Base-by-base conservation (phyloP, 2,888 invertebrate species). In the Coelinius sp. region DNA sequence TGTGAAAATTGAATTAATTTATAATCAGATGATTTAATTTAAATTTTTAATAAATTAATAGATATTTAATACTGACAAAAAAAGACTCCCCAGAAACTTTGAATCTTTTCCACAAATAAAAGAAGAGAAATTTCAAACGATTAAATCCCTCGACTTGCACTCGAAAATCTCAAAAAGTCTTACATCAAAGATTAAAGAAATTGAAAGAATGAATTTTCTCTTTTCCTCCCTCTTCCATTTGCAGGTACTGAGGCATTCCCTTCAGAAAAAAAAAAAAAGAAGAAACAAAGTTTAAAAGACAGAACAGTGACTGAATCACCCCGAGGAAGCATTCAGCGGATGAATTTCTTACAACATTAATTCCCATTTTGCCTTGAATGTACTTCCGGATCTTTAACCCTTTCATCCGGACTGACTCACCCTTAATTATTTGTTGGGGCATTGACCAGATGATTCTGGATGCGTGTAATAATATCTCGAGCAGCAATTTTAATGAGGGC, bases 151-250 rank as follows among this genome's bases (percentile, higher is more conserved):
- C 17, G 17, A 27, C 17, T 56, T 31, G 14, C 20, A 63, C 38
- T 38, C 41, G 10, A 35, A 5, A 17, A 10, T 41, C 20, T 41
- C 35, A 63, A 63, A 14, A 41, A 63, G 62, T 22, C 22, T 63
- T 24, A 63, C 62, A 41, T 63, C 24, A 63, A 63, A 63, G 38
- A 63, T 63, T 22, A 63, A 63, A 63, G 62, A 63, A 63, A 63
- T 41, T 63, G 38, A 35, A 63, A 63, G 62, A 63, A 41, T 38
- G 41, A 63, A 63, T 20, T 63, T 38, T 22, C 22, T 41, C 38
- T 35, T n/a, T 24, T 63, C 22, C 24, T 10, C 10, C n/a, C n/a
- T 14, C 14, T 24, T 20, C 38, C 14, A 38, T 35, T 6, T 12
- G 8, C 38, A 63, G 62, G 38, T 63, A 38, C 38, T 20, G 38